phyloP scores from a whole-genome alignment of 2,113 vertebrate species.

The Gnathonemus echidnorhynchus region DNA sequence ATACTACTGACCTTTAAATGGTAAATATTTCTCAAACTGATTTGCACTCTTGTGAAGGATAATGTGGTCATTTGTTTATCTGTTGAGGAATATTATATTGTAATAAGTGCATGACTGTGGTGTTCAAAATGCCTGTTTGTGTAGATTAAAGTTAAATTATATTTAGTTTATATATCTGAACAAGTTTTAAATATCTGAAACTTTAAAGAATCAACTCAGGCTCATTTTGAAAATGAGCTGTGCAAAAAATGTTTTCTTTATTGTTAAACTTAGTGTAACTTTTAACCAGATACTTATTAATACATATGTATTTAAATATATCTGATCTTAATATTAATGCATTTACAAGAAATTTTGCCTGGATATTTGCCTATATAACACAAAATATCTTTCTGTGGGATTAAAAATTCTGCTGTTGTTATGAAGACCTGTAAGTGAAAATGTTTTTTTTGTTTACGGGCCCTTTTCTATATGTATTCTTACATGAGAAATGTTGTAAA shows the following conservation, averaged over 20 bases:
- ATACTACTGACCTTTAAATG: slow-evolving; percentile 46
- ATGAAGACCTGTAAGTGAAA: slow-evolving; percentile 14
- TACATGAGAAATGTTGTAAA: background rate
- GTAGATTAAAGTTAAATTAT: slow-evolving; percentile 24
- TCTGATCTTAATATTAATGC: background rate
- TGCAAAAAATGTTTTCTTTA: background rate
- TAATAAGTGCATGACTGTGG: slow-evolving; percentile 49
- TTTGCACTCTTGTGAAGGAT: slow-evolving; percentile 58
- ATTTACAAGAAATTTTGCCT: slow-evolving; percentile 12
- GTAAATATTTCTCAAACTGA: slow-evolving; percentile 46
- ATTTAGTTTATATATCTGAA: background rate
- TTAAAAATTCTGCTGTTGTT: slow-evolving; percentile 12
- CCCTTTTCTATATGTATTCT: slow-evolving; percentile 11
- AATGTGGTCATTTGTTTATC: slow-evolving; percentile 53
- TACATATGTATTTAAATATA: background rate
- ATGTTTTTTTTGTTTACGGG: slow-evolving; percentile 13
- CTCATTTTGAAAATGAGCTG: background rate
- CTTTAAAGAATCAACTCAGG: background rate
- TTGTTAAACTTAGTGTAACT: slow-evolving; percentile 7
- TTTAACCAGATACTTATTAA: slow-evolving; percentile 16
- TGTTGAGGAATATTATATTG: slow-evolving; percentile 49
- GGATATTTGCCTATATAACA: slow-evolving; percentile 11
- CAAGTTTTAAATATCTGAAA: background rate
- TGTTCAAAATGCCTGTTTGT: slow-evolving; percentile 30
- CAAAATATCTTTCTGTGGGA: slow-evolving; percentile 2